Conservation (phyloP, 2,888 invertebrate species). For the Andrena bucephala region DNA sequence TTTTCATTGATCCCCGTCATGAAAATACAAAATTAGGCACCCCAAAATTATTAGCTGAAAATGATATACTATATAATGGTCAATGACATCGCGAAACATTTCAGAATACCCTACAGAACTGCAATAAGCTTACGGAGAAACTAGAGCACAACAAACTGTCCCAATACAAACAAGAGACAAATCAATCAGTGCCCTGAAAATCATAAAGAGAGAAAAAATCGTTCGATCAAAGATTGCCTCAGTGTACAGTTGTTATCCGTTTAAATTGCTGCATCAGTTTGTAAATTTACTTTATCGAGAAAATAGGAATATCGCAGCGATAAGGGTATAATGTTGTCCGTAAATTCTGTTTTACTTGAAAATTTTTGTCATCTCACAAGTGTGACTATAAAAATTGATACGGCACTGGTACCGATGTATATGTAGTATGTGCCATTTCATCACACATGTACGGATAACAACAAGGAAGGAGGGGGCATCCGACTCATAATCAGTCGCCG, state of each 20-base stretch:
- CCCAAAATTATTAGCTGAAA: no score
- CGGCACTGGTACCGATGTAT: slow-evolving; percentile 53
- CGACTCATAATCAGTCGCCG: slow-evolving; percentile 15
- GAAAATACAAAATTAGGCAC: no score
- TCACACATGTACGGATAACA: slow-evolving; percentile 38
- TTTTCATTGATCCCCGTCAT: no score
- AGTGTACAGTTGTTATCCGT: not conserved
- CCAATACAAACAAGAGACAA: no score
- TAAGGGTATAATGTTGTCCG: not conserved
- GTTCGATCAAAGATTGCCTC: not conserved
- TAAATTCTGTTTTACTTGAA: not conserved
- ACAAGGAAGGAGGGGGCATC: slow-evolving; percentile 23
- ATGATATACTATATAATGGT: no score
- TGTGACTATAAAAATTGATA: slow-evolving; percentile 44
- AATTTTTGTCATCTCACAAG: not conserved
- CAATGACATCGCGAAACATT: no score
- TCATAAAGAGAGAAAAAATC: no score
- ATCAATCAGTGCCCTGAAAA: no score
- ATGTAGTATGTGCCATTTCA: slow-evolving; percentile 24
- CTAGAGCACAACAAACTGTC: no score
- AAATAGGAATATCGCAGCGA: not conserved
- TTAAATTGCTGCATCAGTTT: not conserved
- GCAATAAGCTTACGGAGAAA: no score
- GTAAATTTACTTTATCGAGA: not conserved
- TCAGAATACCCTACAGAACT: no score